Evolutionary conservation across 2,888 invertebrate species (phyloP).

Genomic region (Sarcophaga subvicina): DNA sequence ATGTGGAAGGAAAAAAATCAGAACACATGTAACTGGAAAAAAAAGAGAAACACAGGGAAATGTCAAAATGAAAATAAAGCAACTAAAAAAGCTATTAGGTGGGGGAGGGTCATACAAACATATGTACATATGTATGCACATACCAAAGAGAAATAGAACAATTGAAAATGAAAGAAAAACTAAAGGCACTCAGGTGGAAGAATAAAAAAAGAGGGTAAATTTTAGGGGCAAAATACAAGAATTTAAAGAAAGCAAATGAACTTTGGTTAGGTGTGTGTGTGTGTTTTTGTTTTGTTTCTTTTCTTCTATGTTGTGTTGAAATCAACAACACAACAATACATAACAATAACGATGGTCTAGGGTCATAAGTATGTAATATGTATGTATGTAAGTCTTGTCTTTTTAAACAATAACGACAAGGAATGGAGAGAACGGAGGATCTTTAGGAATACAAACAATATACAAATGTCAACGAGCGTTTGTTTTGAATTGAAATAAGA

Average conservation of each 20-base stretch:
- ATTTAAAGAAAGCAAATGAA: constrained; percentile 21
- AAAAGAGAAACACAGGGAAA: constrained; percentile 38
- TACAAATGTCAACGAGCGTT: background rate
- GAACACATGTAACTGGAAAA: constrained; percentile 62
- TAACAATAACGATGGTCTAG: constrained; percentile 14
- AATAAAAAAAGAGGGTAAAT: constrained; percentile 9
- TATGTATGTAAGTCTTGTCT: background rate
- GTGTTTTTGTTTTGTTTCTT: background rate
- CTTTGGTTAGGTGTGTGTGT: constrained; percentile 1
- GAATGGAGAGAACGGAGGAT: background rate
- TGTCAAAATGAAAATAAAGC: constrained; percentile 48
- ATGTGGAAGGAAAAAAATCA: constrained; percentile 31
- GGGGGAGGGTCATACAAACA: background rate
- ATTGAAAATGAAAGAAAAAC: background rate
- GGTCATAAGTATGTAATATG: constrained; percentile 2
- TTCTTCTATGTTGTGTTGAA: background rate
- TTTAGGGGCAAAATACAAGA: constrained; percentile 2
- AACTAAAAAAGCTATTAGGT: constrained; percentile 33
- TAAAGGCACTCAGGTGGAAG: constrained; percentile 30
- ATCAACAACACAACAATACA: background rate
- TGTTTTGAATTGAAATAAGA: background rate
- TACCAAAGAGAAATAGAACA: background rate
- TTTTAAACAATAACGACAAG: background rate
- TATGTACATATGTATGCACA: background rate
- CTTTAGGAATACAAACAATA: background rate